Evolutionary conservation across 2,797 vertebrate genomes (phyloP).

Genomic region (Darevskia mixta): DNA sequence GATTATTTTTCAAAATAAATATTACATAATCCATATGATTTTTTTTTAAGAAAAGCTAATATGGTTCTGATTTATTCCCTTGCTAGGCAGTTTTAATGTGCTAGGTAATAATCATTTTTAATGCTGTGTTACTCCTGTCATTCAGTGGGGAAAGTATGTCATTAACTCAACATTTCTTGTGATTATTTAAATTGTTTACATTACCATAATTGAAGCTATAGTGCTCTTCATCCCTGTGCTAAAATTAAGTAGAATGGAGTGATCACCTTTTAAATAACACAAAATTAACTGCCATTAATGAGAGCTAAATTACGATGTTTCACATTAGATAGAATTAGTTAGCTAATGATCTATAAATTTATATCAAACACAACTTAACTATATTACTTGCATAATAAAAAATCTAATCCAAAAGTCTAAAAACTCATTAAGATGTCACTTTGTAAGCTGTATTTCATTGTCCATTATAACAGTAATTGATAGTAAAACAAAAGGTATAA

Average conservation of each 20-base stretch:
- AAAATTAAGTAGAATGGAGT: slow-evolving; percentile 68
- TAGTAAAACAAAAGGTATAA: slow-evolving; percentile 25
- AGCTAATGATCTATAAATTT: slow-evolving; percentile 72
- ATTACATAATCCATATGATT: slow-evolving; percentile 2
- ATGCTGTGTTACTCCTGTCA: slow-evolving; percentile 33
- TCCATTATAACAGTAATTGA: slow-evolving; percentile 35
- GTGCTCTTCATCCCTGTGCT: slow-evolving; percentile 55
- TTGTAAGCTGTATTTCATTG: slow-evolving; percentile 58
- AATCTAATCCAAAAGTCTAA: slow-evolving; percentile 56
- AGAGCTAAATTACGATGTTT: slow-evolving; percentile 67
- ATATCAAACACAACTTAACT: slow-evolving; percentile 64
- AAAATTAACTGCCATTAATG: slow-evolving; percentile 71
- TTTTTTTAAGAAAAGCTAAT: background rate
- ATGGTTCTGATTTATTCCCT: slow-evolving; percentile 38
- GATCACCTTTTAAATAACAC: slow-evolving; percentile 65
- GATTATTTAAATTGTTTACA: slow-evolving; percentile 60
- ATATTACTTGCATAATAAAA: slow-evolving; percentile 56
- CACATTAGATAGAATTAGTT: slow-evolving; percentile 72
- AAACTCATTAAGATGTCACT: slow-evolving; percentile 61
- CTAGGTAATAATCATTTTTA: slow-evolving; percentile 8
- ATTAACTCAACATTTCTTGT: slow-evolving; percentile 44
- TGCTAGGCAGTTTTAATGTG: slow-evolving; percentile 30
- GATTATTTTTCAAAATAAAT: background rate
- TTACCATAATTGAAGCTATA: slow-evolving; percentile 64
- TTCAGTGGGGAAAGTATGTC: slow-evolving; percentile 38